phyloP scores from a whole-genome alignment of 2,888 invertebrate species.

The Brenthis hecate region DNA sequence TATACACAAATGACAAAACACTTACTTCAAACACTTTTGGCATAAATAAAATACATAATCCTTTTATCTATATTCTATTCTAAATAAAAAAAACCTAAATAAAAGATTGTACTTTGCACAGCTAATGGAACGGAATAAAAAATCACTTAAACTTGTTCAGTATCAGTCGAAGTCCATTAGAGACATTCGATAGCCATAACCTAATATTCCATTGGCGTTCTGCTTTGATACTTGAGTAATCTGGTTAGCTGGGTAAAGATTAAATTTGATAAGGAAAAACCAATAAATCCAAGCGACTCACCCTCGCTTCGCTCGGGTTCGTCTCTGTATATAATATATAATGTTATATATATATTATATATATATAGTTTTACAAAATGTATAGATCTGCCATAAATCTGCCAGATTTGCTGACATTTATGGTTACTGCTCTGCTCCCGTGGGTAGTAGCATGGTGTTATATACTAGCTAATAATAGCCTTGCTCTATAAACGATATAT shows the following conservation, averaged over 20 bases:
- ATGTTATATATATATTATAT: too few relatives aligned
- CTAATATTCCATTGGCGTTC: conserved; percentile 24
- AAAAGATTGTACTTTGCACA: conserved; percentile 14
- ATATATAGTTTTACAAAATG: too few relatives aligned
- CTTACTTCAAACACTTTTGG: neutral
- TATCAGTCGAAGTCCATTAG: conserved; percentile 25
- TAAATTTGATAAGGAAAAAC: neutral
- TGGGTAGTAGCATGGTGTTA: too few relatives aligned
- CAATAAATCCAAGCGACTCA: neutral
- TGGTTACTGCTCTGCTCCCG: too few relatives aligned
- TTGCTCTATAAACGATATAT: too few relatives aligned
- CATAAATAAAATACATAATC: neutral
- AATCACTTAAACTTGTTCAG: conserved; percentile 20
- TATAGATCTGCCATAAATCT: too few relatives aligned
- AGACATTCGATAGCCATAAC: conserved; percentile 27
- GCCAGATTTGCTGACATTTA: too few relatives aligned
- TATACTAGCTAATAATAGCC: too few relatives aligned
- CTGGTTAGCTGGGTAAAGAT: conserved; percentile 6
- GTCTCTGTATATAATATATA: too few relatives aligned
- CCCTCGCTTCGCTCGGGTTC: too few relatives aligned
- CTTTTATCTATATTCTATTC: neutral
- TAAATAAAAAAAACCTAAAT: conserved; percentile 20
- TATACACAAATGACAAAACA: neutral
- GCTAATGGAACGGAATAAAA: conserved; percentile 27
- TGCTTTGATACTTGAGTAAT: conserved; percentile 14